These are phyloP conservation scores for Lepus oiostolus DNA, from an alignment of 2,797 vertebrate species.

Conservation along the genomic window DNA sequence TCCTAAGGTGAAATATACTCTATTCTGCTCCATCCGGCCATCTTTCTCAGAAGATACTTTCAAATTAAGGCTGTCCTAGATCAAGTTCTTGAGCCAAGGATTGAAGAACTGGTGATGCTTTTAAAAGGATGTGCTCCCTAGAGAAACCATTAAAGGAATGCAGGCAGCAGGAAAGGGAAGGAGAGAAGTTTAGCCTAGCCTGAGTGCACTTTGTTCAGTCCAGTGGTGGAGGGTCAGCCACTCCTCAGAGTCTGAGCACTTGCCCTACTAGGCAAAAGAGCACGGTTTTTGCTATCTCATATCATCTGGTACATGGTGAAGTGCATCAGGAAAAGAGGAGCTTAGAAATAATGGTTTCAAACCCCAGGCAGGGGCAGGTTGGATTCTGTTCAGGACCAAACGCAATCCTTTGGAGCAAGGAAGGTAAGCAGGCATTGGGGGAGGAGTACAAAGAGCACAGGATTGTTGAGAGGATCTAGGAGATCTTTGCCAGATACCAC, in stretches of 20 bases:
- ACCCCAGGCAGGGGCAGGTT: neutral
- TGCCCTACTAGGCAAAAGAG: neutral
- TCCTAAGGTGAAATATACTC: neutral
- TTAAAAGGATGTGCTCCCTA: neutral
- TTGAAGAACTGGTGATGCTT: neutral
- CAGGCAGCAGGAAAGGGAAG: neutral
- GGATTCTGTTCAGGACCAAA: neutral
- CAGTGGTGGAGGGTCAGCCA: neutral
- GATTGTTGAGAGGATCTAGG: too few relatives aligned
- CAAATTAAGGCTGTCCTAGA: neutral
- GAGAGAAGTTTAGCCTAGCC: neutral
- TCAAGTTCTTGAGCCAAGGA: neutral
- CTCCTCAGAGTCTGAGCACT: neutral
- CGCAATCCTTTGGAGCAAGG: neutral
- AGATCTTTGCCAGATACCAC: neutral
- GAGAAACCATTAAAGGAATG: neutral
- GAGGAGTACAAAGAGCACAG: too few relatives aligned
- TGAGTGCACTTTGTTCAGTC: neutral
- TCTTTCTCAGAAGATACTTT: slow-evolving; percentile 4
- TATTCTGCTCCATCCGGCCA: neutral
- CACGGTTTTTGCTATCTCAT: neutral
- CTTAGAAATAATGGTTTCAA: neutral
- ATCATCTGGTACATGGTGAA: neutral
- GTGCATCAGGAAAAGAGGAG: neutral
- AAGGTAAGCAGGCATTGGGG: fast-evolving